Base-by-base conservation (phyloP, 2,113 vertebrate genomes). In the Brachypteracias leptosomus region DNA sequence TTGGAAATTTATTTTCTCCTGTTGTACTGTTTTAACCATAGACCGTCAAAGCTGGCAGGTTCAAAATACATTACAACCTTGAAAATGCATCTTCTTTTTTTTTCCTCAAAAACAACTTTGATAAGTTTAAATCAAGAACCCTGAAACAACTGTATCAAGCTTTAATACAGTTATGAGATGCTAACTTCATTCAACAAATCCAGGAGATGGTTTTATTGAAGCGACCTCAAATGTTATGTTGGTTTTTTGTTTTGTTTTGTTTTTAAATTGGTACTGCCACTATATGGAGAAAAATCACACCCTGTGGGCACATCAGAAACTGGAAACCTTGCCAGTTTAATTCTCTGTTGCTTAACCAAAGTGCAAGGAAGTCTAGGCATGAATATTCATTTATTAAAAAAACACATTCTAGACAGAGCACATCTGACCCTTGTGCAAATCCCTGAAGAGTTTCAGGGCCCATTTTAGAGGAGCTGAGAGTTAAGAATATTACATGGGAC, bases 1-100 rank as follows among this genome's bases (percentile, higher is more conserved):
- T 20, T 90, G 57, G 93, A 93, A 93, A 94, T 78, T 42, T 3
- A 72, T 93, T 90, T 95, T 72, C 68, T 90, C 82, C 65, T 89
- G 52, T 92, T 93, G 65, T 26, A 54, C 40, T 68, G 29, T 52
- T 94, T 93, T 88, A 81, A 63, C 55, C 63, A 42, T 14, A 70
- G 52, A 44, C 17, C 83, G 67, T 52, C 55, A 83, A 80, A 80
- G 14, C 11, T 35, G 19, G 47, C 38, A 95, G 26, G 13, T 73
- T 73, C 72, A 90, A 94, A 93, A 74, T 72, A n/a, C 0, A 0
- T 52, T 72, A 59, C 31, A 86, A 31, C 8, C 46, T 77, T 77
- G 49, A 66, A 94, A 88, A 91, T 33, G 9, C 1, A 9, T 36
- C 67, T 4, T 38, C 16, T 9, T 26, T 8, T 55, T 28, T 49